Evolutionary conservation across 1,140 invertebrate species (phyloP).

Genomic region (Varroa destructor): DNA sequence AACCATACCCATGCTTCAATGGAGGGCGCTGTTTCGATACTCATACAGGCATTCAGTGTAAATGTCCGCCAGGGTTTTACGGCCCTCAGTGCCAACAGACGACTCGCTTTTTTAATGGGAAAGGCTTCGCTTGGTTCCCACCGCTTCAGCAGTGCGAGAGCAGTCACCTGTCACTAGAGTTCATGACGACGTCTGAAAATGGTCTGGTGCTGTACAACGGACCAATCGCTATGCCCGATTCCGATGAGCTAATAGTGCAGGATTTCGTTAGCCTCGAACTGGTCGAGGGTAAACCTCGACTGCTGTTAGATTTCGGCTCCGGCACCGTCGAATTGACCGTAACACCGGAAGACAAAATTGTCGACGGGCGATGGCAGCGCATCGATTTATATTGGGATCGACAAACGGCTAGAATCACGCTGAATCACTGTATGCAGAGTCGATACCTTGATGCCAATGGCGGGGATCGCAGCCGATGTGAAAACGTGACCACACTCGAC

Average conservation of each 20-base stretch:
- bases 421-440: slow-evolving; percentile 77
- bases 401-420: slow-evolving; percentile 67
- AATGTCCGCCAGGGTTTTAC: slow-evolving; percentile 75
- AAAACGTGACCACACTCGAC: slow-evolving; percentile 55
- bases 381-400: slow-evolving; percentile 89
- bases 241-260: slow-evolving; percentile 52
- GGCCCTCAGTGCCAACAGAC: slow-evolving; percentile 92
- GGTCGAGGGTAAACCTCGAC: slow-evolving; percentile 69
- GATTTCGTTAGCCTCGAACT: slow-evolving; percentile 90
- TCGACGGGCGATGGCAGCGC: slow-evolving; percentile 90
- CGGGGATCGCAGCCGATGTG: slow-evolving; percentile 73
- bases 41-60: slow-evolving; percentile 45
- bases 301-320: slow-evolving; percentile 87
- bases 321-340: slow-evolving; percentile 76
- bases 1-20: slow-evolving; percentile 69
- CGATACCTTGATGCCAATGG: slow-evolving; percentile 64
- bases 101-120: slow-evolving; percentile 74
- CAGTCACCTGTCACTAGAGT: slow-evolving; percentile 84
- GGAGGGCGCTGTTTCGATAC: slow-evolving; percentile 58
- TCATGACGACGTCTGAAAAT: slow-evolving; percentile 74
- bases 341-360: slow-evolving; percentile 66
- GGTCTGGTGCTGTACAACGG: slow-evolving; percentile 92
- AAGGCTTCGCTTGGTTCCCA: slow-evolving; percentile 90
- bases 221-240: slow-evolving; percentile 76
- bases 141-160: slow-evolving; percentile 87